Conservation (phyloP, 2,113 vertebrate genomes). For the Myocastor coypus region DNA sequence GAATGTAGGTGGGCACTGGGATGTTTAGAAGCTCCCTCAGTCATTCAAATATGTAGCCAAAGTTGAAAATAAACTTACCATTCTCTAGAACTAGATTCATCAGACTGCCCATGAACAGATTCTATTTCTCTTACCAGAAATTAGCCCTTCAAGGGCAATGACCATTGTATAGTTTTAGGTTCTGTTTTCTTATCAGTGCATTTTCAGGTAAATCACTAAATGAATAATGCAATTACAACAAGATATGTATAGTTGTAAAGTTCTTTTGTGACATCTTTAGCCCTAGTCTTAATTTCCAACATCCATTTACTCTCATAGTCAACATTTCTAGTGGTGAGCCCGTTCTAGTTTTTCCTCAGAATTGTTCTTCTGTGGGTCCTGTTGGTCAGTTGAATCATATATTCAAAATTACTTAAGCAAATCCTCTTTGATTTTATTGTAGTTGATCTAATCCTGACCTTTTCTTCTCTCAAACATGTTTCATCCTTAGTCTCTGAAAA, state of each 20-base stretch:
- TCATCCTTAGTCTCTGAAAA: neutral
- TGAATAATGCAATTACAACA: constrained; percentile 6
- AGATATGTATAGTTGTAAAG: neutral
- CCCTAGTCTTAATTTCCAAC: neutral
- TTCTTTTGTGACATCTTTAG: neutral
- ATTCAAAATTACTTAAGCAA: neutral
- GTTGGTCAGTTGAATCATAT: constrained; percentile 5
- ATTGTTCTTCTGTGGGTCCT: neutral
- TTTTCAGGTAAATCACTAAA: constrained; percentile 6
- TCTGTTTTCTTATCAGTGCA: neutral
- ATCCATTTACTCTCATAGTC: neutral
- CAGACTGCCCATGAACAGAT: neutral
- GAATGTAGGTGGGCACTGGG: neutral
- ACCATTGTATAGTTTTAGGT: constrained; percentile 19
- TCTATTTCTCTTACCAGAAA: constrained; percentile 27
- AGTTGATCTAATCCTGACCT: neutral
- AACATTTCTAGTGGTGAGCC: neutral
- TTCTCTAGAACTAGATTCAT: neutral
- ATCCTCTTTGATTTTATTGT: constrained; percentile 19
- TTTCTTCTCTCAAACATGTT: constrained; percentile 8
- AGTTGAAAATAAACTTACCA: neutral
- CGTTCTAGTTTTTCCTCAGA: neutral
- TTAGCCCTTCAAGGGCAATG: neutral
- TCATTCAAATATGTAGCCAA: neutral
- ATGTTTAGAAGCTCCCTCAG: neutral